Evolutionary conservation across 2,113 vertebrate species (phyloP), one percentile per base, ranked within the genome.

Genomic region (Formicarius rufipectus): DNA sequence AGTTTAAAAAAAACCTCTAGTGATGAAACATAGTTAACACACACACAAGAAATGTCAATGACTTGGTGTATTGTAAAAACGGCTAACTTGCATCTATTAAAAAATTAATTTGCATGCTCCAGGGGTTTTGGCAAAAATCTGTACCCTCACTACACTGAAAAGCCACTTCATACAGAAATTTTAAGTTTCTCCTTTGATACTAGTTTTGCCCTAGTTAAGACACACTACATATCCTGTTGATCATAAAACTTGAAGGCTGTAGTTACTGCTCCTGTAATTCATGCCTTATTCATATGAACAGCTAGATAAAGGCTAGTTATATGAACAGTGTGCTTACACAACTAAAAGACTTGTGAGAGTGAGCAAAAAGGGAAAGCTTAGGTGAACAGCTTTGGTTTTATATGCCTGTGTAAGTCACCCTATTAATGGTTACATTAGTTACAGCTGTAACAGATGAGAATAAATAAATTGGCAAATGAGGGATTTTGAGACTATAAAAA

Each of bases 371-470:
- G 60, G 14, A n/a, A 44, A 20, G 39, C 20, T 76, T 7, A 73
- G 17, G 25, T n/a, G 12, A 89, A 71, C 6, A 91, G 56, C 83
- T 93, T 93, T 93, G 76, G 72, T 67, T 89, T 94, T 84, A n/a
- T 18, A 75, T 19, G 28, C 28, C 31, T 42, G 0, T 58, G 12
- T 47, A 35, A 73, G 35, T 66, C 52, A 87, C 25, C 11, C 31
- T 56, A 35, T 25, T 73, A 74, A 69, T 27, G 66, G 42, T 47
- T 69, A 37, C 16, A 10, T 37, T 52, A 93, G 23, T 71, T 18
- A 64, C 1, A 44, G 30, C 10, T 52, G 30, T 25, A 73, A 40
- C 15, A 71, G 52, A 44, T 6, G 64, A 69, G 20, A 67, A 35
- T 45, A 78, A 79, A 58, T 10, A 73, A 64, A 50, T 8, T 40